These are phyloP conservation scores for Eubasilissa regina DNA, from an alignment of 1,140 invertebrate species.

Conservation along the genomic window DNA sequence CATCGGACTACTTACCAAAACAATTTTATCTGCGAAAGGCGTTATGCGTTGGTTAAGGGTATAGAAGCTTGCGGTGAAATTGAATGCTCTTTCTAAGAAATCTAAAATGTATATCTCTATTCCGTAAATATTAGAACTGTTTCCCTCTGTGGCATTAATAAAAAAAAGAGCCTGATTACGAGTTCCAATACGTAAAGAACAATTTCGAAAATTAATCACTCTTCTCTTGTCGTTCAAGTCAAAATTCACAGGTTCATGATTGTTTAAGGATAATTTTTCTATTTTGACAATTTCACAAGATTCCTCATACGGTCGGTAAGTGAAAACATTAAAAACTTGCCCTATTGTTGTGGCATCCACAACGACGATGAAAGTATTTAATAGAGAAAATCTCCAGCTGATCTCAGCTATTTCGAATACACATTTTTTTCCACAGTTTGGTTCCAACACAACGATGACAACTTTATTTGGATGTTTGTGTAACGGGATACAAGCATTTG, in stretches of 20 bases:
- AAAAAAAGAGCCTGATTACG: not conserved
- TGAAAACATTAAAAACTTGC: no score
- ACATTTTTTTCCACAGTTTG: not conserved
- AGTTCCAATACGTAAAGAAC: no score
- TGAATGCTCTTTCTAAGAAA: slow-evolving; percentile 6
- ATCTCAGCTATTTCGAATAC: not conserved
- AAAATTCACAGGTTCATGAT: no score
- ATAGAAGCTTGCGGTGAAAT: not conserved
- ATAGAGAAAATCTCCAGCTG: not conserved
- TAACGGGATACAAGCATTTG: not conserved
- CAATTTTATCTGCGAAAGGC: slow-evolving; percentile 2
- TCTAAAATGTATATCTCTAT: slow-evolving; percentile 15
- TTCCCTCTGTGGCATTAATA: not conserved
- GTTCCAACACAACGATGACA: not conserved
- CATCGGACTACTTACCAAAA: not conserved
- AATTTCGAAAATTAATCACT: no score
- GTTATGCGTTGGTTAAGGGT: not conserved
- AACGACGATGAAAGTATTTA: not conserved
- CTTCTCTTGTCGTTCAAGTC: no score
- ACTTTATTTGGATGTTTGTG: slow-evolving; percentile 22
- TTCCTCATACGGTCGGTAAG: no score
- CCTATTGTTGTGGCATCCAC: not conserved
- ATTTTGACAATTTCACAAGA: no score
- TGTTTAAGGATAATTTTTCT: no score
- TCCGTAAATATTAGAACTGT: not conserved